A percentile compares a stretch with the other conserved stretches of the same genome.
Evolutionary conservation across 1,140 invertebrate genomes (phyloP).

Genomic region (Zaprionus ghesquierei): DNA sequence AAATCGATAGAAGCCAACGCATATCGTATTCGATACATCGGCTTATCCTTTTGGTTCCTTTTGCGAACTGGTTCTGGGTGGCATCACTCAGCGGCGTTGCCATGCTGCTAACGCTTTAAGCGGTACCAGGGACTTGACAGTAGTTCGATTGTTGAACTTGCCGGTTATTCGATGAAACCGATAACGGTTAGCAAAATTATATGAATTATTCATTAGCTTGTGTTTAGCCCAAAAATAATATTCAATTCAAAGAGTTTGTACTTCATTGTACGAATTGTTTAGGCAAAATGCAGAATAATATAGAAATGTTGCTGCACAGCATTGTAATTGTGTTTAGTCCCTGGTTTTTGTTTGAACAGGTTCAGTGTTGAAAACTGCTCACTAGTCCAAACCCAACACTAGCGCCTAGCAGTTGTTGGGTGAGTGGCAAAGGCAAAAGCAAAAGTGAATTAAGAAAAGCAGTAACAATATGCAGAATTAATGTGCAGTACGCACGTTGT

Average conservation of each 20-base stretch:
- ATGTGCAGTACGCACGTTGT: slow-evolving; percentile 39
- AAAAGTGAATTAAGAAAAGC: slow-evolving; percentile 42
- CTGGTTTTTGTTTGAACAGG: neutral
- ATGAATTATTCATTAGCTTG: neutral
- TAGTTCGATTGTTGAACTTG: neutral
- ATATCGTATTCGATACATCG: neutral
- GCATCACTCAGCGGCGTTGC: neutral
- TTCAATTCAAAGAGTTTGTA: neutral
- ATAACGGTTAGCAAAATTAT: neutral
- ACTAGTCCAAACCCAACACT: slow-evolving; percentile 33
- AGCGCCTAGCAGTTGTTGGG: slow-evolving; percentile 43
- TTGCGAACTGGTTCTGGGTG: too few relatives aligned
- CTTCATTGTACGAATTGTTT: neutral
- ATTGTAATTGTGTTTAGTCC: neutral
- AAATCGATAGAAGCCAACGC: too few relatives aligned
- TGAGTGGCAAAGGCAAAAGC: slow-evolving; percentile 42
- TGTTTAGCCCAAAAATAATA: neutral
- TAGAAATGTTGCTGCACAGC: neutral
- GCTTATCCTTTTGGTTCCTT: too few relatives aligned
- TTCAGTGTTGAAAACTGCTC: slow-evolving; percentile 1
- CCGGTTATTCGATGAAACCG: neutral
- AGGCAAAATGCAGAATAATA: neutral
- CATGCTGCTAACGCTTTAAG: neutral
- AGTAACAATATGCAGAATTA: slow-evolving; percentile 43
- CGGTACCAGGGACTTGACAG: neutral